Percentiles rank a stretch among this genome's conserved stretches.
These are phyloP conservation scores for Pherbina coryleti DNA, from an alignment of 2,888 invertebrate genomes.

Conservation along the genomic window DNA sequence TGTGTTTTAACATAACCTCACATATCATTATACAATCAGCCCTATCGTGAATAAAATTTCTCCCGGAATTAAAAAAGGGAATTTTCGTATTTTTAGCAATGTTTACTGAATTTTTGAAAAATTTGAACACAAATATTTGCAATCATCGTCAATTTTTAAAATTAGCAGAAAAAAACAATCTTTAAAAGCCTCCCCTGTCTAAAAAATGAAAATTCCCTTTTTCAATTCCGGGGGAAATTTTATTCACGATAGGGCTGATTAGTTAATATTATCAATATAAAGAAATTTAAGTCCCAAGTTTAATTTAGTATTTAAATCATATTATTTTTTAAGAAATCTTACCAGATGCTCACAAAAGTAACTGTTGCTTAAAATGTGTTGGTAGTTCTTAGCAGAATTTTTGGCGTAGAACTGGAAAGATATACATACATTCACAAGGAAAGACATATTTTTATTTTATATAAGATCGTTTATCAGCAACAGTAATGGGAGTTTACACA, in stretches of 20 bases:
- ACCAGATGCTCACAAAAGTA: conserved; percentile 37
- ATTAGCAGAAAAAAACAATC: no score
- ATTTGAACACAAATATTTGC: no score
- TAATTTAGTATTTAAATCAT: conserved; percentile 13
- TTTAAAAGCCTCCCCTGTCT: no score
- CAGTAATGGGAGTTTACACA: not conserved
- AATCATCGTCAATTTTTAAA: no score
- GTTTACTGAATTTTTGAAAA: no score
- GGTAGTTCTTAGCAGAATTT: conserved; percentile 11
- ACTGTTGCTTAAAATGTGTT: conserved; percentile 13
- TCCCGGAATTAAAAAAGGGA: no score
- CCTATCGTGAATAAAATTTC: no score
- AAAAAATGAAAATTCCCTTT: no score
- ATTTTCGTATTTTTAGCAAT: no score
- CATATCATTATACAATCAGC: conserved; percentile 11
- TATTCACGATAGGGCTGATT: no score
- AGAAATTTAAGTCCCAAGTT: not conserved
- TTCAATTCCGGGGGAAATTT: no score
- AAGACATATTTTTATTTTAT: not conserved
- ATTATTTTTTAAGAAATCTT: conserved; percentile 37
- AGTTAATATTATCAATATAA: not conserved
- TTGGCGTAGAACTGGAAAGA: conserved; percentile 27
- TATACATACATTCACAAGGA: conserved; percentile 24
- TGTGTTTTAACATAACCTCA: conserved; percentile 1
- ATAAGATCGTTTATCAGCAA: no score